Percentiles rank a stretch among this genome's conserved stretches.
phyloP scores from a whole-genome alignment of 1,140 invertebrate species.

The Dendrolimus punctatus region DNA sequence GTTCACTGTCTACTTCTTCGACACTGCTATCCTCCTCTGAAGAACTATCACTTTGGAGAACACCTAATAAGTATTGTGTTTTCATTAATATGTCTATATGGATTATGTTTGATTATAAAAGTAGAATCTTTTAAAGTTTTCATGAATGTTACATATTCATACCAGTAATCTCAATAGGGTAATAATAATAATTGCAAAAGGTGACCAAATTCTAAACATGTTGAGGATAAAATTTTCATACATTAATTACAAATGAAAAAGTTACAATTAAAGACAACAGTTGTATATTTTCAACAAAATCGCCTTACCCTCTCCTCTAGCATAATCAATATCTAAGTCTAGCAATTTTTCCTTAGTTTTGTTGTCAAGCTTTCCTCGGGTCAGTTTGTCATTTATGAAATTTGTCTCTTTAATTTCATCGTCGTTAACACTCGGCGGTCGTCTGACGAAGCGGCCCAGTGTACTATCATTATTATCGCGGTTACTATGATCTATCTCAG shows the following conservation, averaged over 20 bases:
- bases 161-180: too few relatives aligned
- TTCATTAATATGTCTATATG: too few relatives aligned
- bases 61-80: conserved; percentile 32
- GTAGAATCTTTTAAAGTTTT: too few relatives aligned
- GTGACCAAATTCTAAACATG: too few relatives aligned
- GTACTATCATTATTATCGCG: conserved; percentile 28
- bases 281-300: not conserved
- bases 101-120: too few relatives aligned
- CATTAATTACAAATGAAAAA: too few relatives aligned
- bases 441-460: conserved; percentile 42
- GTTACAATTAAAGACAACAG: too few relatives aligned
- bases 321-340: conserved; percentile 88
- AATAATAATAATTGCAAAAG: too few relatives aligned
- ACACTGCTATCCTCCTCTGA: conserved; percentile 82
- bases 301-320: conserved; percentile 83
- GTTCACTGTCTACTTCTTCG: conserved; percentile 74
- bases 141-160: too few relatives aligned
- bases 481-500: conserved; percentile 52
- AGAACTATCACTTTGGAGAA: conserved; percentile 83
- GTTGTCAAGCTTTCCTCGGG: conserved; percentile 65
- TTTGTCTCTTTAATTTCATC: conserved; percentile 25
- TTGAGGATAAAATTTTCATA: too few relatives aligned
- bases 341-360: conserved; percentile 77
- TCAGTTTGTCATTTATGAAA: conserved; percentile 56
- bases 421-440: conserved; percentile 46